Evolutionary conservation across 1,140 invertebrate genomes (phyloP).

Genomic region (Drosophila setifemur): DNA sequence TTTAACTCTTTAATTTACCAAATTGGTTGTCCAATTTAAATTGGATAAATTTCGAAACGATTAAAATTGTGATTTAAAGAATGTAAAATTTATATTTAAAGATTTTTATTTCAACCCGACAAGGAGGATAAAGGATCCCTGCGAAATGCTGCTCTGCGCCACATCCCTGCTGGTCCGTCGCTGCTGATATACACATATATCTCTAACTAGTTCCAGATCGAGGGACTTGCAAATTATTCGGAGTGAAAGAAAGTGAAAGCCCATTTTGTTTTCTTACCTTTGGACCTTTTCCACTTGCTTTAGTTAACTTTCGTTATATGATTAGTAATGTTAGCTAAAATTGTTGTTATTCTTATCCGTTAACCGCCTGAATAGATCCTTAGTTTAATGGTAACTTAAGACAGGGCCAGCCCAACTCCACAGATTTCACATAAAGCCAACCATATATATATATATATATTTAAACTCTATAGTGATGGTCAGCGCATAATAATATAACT

Average conservation of each 20-base stretch:
- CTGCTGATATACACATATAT: slow-evolving; percentile 28
- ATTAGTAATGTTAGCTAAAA: slow-evolving; percentile 57
- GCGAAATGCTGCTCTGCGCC: slow-evolving; percentile 38
- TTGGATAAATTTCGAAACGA: neutral
- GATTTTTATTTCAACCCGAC: slow-evolving; percentile 15
- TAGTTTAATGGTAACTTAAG: slow-evolving; percentile 58
- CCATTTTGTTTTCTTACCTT: neutral
- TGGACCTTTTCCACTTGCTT: slow-evolving; percentile 1
- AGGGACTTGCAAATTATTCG: neutral
- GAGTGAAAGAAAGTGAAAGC: slow-evolving; percentile 9
- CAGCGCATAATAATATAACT: neutral
- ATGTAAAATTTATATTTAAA: slow-evolving; percentile 4
- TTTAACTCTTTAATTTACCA: too few relatives aligned
- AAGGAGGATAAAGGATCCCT: slow-evolving; percentile 25
- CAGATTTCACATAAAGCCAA: slow-evolving; percentile 3
- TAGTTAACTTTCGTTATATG: slow-evolving; percentile 37
- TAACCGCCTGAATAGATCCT: slow-evolving; percentile 38
- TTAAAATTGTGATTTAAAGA: neutral
- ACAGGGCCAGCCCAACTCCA: neutral
- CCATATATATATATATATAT: too few relatives aligned
- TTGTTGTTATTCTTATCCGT: slow-evolving; percentile 53
- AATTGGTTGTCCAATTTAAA: too few relatives aligned
- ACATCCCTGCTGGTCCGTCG: slow-evolving; percentile 34
- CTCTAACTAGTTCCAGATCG: slow-evolving; percentile 24
- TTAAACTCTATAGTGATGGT: neutral